phyloP scores from a whole-genome alignment of 2,797 vertebrate genomes.

The Coluber constrictor region DNA sequence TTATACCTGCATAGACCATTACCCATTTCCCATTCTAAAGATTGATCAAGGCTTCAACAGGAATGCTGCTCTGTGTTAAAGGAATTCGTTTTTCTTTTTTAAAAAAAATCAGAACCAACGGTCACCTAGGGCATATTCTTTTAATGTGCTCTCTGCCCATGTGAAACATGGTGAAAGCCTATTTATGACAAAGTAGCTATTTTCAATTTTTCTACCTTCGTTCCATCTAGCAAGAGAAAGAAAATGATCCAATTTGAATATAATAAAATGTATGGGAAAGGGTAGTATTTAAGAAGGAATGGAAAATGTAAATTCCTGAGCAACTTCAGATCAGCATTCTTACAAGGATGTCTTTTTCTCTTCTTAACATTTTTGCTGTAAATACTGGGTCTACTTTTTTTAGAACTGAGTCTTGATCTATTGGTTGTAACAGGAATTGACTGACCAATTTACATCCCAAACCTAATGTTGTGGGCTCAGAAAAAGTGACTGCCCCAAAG shows the following conservation, averaged over 20 bases:
- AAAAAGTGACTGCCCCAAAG: background rate
- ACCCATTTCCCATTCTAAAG: background rate
- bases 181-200: background rate
- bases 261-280: background rate
- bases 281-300: background rate
- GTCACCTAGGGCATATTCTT: background rate
- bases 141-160: background rate
- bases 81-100: background rate
- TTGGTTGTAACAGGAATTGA: background rate
- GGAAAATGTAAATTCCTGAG: background rate
- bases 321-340: background rate
- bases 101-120: background rate
- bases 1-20: background rate
- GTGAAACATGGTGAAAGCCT: background rate
- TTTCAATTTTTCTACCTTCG: background rate
- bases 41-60: background rate
- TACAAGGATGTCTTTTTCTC: background rate
- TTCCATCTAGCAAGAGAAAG: background rate
- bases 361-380: background rate
- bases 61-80: background rate
- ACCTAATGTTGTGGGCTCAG: background rate
- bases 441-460: background rate
- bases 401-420: background rate
- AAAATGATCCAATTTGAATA: background rate
- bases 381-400: background rate